Percentiles rank a stretch among this genome's conserved stretches.
phyloP scores from a whole-genome alignment of 2,113 vertebrate genomes.

The Neoarius graeffei region DNA sequence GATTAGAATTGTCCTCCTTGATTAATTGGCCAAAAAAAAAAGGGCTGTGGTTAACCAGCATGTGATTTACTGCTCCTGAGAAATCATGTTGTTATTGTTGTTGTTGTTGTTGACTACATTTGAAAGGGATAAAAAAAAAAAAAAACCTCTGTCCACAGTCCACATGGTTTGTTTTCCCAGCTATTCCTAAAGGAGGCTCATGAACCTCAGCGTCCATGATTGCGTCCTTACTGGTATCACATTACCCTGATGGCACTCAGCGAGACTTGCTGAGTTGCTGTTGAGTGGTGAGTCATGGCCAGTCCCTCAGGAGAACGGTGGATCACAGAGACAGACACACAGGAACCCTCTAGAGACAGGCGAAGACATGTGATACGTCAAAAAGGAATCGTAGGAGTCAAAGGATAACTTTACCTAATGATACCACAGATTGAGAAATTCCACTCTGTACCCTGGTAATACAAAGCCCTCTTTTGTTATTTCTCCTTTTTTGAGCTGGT shows the following conservation, averaged over 20 bases:
- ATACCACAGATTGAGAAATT: not conserved
- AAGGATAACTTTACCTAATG: not conserved
- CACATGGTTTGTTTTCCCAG: conserved; percentile 8
- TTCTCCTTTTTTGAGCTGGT: not conserved
- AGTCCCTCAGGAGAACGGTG: conserved; percentile 27
- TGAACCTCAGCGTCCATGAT: conserved; percentile 35
- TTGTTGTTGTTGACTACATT: not conserved
- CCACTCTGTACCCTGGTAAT: not conserved
- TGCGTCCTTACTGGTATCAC: conserved; percentile 33
- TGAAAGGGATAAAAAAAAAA: not conserved
- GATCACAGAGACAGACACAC: conserved; percentile 7
- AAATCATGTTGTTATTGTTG: not conserved
- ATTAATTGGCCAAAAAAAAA: not conserved
- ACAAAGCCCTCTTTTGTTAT: not conserved
- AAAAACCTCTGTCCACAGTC: not conserved
- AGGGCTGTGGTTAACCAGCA: not conserved
- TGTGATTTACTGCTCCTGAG: not conserved
- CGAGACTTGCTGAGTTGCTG: conserved; percentile 9
- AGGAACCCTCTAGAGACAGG: not conserved
- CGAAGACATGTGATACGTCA: not conserved
- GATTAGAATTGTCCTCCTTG: not conserved
- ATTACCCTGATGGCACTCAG: conserved; percentile 45
- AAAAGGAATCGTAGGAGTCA: not conserved
- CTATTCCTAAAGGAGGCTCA: not conserved
- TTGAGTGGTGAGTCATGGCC: conserved; percentile 21